A percentile compares a stretch with the other conserved stretches of the same genome.
phyloP scores from a whole-genome alignment of 2,113 vertebrate species.

The Malaclemys terrapin region DNA sequence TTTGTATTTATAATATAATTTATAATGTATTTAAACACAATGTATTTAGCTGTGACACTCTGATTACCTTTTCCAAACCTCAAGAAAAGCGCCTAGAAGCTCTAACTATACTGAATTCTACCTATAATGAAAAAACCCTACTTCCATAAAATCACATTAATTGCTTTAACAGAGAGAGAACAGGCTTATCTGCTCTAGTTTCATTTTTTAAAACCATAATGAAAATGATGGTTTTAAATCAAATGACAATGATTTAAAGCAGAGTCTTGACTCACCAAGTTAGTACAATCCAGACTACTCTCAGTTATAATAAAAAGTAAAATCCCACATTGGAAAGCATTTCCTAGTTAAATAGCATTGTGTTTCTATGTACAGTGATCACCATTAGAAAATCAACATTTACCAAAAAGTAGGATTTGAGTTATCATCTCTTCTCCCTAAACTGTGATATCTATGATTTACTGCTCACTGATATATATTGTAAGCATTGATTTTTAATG shows the following conservation, averaged over 20 bases:
- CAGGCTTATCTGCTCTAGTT: not conserved
- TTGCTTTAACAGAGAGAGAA: not conserved
- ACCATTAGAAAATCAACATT: not conserved
- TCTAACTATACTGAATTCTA: not conserved
- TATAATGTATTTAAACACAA: not conserved
- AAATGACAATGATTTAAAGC: not conserved
- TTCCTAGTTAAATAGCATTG: not conserved
- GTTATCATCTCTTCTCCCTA: not conserved
- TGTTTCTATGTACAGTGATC: not conserved
- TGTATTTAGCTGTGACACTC: not conserved
- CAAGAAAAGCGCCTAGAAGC: not conserved
- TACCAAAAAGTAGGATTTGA: not conserved
- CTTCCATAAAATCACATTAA: not conserved
- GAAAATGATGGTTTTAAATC: no score
- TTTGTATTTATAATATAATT: not conserved
- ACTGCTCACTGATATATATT: not conserved
- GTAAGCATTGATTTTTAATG: not conserved
- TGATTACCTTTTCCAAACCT: not conserved
- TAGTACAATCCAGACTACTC: not conserved
- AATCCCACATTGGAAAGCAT: not conserved
- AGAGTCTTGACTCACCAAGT: not conserved
- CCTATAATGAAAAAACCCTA: not conserved
- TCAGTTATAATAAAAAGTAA: not conserved
- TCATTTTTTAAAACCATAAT: not conserved
- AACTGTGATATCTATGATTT: accelerated